A percentile compares a stretch with the other conserved stretches of the same genome.
Evolutionary conservation across 1,140 invertebrate species (phyloP).

Genomic region (Trachymyrmex cornetzi): DNA sequence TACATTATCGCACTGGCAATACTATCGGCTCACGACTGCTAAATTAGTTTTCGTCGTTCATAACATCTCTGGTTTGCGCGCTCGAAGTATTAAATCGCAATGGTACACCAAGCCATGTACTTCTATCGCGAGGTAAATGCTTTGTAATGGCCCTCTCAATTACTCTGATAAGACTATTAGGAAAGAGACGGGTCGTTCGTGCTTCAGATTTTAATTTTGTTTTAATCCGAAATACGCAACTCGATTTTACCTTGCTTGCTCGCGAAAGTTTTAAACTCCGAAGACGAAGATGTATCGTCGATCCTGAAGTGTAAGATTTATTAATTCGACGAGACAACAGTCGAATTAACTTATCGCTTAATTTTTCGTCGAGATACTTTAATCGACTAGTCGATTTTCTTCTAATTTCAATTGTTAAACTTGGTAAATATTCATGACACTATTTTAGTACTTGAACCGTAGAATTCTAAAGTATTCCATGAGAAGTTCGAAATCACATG

Average conservation of each 20-base stretch:
- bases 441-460: neutral
- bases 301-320: slow-evolving; percentile 22
- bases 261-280: slow-evolving; percentile 38
- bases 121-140: neutral
- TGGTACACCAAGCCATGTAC: slow-evolving; percentile 1
- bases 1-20: slow-evolving; percentile 49
- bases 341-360: slow-evolving; percentile 17
- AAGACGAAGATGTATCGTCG: neutral
- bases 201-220: slow-evolving; percentile 45
- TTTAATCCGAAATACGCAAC: slow-evolving; percentile 7
- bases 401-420: neutral
- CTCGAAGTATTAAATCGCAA: neutral
- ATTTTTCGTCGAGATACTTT: slow-evolving; percentile 19
- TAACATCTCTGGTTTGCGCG: neutral
- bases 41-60: slow-evolving; percentile 63
- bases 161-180: slow-evolving; percentile 2
- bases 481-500: neutral
- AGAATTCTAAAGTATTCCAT: neutral
- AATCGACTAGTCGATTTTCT: neutral
- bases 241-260: neutral
- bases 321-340: neutral
- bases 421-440: neutral
- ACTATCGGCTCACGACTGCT: slow-evolving; percentile 33
- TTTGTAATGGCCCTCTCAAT: slow-evolving; percentile 40
- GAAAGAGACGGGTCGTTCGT: neutral